Conservation (phyloP, 2,888 invertebrate species). For the Drosophila formosana region DNA sequence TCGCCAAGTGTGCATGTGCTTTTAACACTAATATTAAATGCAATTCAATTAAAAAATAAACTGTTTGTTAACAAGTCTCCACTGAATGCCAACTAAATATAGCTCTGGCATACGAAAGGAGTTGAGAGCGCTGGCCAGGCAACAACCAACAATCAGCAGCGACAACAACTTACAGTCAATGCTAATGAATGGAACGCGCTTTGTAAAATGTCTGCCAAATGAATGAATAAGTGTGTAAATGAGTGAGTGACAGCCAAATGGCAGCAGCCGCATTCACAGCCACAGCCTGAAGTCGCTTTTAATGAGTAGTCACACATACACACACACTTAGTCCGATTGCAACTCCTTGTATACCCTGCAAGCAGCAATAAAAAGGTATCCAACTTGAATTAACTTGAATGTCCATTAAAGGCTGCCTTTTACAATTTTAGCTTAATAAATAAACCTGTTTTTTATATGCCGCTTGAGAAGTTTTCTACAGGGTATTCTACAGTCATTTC, state of each 20-base stretch:
- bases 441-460: not conserved
- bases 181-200: constrained; percentile 76
- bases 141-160: constrained; percentile 33
- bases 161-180: constrained; percentile 45
- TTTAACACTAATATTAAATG: constrained; percentile 35
- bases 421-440: not conserved
- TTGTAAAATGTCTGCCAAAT: constrained; percentile 69
- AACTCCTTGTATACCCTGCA: constrained; percentile 29
- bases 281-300: constrained; percentile 45
- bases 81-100: constrained; percentile 49
- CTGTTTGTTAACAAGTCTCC: constrained; percentile 48
- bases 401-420: too few relatives aligned
- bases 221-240: constrained; percentile 61
- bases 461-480: not conserved
- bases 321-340: constrained; percentile 5
- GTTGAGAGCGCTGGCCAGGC: constrained; percentile 45
- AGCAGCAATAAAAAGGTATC: not conserved
- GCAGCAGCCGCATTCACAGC: constrained; percentile 44
- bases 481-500: constrained; percentile 13
- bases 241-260: constrained; percentile 78
- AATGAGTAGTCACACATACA: constrained; percentile 55
- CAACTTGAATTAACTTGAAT: not conserved
- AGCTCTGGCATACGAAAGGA: constrained; percentile 36
- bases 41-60: constrained; percentile 65
- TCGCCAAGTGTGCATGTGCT: constrained; percentile 12